Evolutionary conservation across 64 coral and sea anemone genomes (phyloP), one percentile per base, ranked within the genome.

Genomic region (Stylophora pistillata): DNA sequence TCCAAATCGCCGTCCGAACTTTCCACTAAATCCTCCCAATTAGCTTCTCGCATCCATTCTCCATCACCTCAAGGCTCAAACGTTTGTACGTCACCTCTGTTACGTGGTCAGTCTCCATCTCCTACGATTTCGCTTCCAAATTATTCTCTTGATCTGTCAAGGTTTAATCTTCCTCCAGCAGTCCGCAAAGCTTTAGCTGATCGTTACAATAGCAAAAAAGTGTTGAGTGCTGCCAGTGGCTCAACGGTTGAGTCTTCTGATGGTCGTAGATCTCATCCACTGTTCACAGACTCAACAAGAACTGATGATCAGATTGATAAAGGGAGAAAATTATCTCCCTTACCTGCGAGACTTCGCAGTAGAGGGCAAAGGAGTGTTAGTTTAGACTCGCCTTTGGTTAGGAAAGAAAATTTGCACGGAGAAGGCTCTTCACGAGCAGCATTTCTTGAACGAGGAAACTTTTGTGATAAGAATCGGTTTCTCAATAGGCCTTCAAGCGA

Each of bases 151-250:
- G 82, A 92, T 53, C 74, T 92, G 9, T 92, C 81, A 0, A 63
- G 83, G 41, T 79, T 92, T 15, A 92, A 92, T 47, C 65, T 92
- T 18, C 90, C 90, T 28, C 90, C 90, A 16, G 56, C 73, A 3
- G 83, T 92, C 16, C 73, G 83, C 11, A 83, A 85, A 68, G 90
- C 90, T 6, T 57, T 92, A 15, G 80, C 90, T 2, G 34, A 76
- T 27, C 83, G 85, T 25, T 92, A 86, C 26, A 74, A n/a, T 20
- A 28, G 28, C 21, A 92, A 71, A 41, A 92, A 86, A 14, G 73
- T 20, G 30, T 4, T 56, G 14, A 30, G 58, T 30, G 55, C 55
- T 13, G 61, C 68, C 2, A 62, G 56, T 30, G 63, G 29, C 47
- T 33, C 15, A 9, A 4, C 58, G 16, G 60, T 2, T 68, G 61